A percentile compares a stretch with the other conserved stretches of the same genome.
These are phyloP conservation scores for Eulemur rubriventer DNA, from an alignment of 2,797 vertebrate genomes.

Conservation along the genomic window DNA sequence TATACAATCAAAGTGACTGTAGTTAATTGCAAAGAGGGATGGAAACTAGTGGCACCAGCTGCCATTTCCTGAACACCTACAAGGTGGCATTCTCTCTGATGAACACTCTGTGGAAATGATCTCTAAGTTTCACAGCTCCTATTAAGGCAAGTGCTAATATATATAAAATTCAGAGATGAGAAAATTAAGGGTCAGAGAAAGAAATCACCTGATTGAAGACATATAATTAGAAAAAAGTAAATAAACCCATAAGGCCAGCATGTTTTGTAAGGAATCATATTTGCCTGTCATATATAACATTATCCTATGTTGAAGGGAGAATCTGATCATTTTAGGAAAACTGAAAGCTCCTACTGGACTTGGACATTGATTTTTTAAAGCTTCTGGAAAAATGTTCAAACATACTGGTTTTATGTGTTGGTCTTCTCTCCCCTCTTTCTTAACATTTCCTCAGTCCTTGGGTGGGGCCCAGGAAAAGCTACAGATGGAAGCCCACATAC, in stretches of 20 bases:
- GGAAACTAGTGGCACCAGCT: rapidly evolving
- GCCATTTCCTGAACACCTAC: not conserved
- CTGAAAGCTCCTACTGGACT: not conserved
- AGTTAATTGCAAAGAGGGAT: not conserved
- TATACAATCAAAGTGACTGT: not conserved
- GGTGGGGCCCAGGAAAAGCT: not conserved
- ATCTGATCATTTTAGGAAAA: not conserved
- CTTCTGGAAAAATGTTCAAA: not conserved
- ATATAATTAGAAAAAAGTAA: not conserved
- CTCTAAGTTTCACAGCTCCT: rapidly evolving
- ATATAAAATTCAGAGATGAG: not conserved
- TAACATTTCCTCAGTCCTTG: not conserved
- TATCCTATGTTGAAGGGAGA: not conserved
- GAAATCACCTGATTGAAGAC: not conserved
- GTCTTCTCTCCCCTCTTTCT: not conserved
- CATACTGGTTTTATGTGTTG: not conserved
- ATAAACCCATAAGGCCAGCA: not conserved
- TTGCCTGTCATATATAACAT: not conserved
- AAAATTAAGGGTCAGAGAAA: not conserved
- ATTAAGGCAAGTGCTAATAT: rapidly evolving
- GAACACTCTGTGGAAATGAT: no score
- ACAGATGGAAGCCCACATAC: not conserved
- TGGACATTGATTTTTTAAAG: not conserved
- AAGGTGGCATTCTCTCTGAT: rapidly evolving
- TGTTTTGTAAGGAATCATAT: not conserved